These are phyloP conservation scores for Anoplopoma fimbria DNA, from an alignment of 2,113 vertebrate genomes.

Conservation along the genomic window DNA sequence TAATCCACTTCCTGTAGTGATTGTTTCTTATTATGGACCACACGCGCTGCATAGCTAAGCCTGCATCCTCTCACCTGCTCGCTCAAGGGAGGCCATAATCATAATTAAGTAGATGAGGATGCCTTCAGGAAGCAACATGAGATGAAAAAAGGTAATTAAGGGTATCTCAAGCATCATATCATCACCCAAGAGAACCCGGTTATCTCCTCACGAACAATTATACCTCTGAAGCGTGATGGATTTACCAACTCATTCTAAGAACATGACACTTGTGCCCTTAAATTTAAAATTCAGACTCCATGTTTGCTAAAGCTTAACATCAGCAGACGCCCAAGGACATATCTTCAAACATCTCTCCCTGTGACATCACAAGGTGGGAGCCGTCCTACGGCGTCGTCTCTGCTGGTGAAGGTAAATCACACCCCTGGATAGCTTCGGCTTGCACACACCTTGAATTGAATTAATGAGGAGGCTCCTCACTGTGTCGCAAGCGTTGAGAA, in stretches of 20 bases:
- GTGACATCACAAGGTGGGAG: slow-evolving; percentile 31
- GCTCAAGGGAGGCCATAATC: slow-evolving; percentile 55
- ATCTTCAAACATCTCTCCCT: slow-evolving; percentile 42
- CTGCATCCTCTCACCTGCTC: slow-evolving; percentile 56
- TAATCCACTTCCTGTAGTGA: slow-evolving; percentile 21
- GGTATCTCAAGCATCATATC: slow-evolving; percentile 60
- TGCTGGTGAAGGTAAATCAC: slow-evolving; percentile 40
- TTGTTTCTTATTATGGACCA: slow-evolving; percentile 34
- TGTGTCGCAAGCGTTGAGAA: slow-evolving; percentile 55
- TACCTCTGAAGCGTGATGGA: slow-evolving; percentile 38
- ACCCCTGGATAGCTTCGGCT: slow-evolving; percentile 19
- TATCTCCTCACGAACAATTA: slow-evolving; percentile 70
- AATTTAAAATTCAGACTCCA: slow-evolving; percentile 21
- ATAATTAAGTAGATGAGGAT: slow-evolving; percentile 70
- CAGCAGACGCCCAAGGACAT: slow-evolving; percentile 45
- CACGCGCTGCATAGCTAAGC: no score
- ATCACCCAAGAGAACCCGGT: slow-evolving; percentile 56
- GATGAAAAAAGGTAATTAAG: slow-evolving; percentile 70
- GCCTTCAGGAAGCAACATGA: slow-evolving; percentile 60
- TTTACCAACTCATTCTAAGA: slow-evolving; percentile 31
- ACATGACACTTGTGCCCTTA: slow-evolving; percentile 42
- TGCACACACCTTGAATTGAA: slow-evolving; percentile 60
- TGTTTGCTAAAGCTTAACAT: slow-evolving; percentile 32
- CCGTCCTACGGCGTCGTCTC: slow-evolving; percentile 9
- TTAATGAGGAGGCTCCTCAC: slow-evolving; percentile 67